Evolutionary conservation across 2,113 vertebrate species (phyloP).

Genomic region (Abramis brama): DNA sequence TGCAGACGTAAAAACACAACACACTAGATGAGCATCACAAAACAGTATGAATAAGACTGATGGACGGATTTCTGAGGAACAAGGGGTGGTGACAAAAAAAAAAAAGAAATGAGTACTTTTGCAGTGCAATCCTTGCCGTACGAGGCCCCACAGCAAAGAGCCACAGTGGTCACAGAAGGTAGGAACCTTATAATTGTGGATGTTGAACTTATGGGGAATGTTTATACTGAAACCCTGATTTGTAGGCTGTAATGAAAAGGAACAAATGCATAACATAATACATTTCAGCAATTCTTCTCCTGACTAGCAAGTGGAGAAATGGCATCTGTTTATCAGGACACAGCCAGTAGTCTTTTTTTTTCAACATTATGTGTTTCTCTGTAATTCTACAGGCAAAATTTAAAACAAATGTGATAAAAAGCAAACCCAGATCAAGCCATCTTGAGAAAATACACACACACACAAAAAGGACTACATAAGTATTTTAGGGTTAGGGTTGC

Average conservation of each 20-base stretch:
- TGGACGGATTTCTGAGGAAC: neutral
- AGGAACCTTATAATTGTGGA: slow-evolving; percentile 95
- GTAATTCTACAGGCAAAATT: neutral
- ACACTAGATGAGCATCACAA: slow-evolving; percentile 18
- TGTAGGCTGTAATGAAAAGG: slow-evolving; percentile 71
- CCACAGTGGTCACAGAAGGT: slow-evolving; percentile 98
- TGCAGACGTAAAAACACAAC: slow-evolving; percentile 60
- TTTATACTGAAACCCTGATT: slow-evolving; percentile 96
- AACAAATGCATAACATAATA: neutral
- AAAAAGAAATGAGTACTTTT: slow-evolving; percentile 82
- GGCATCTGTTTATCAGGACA: neutral
- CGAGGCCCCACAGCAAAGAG: slow-evolving; percentile 93
- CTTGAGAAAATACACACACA: neutral
- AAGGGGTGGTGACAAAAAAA: neutral
- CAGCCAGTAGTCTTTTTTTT: neutral
- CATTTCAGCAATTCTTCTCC: neutral
- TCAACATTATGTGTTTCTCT: neutral
- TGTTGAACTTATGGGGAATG: slow-evolving; percentile 91
- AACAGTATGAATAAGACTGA: neutral
- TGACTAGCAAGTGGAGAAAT: neutral
- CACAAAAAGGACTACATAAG: neutral
- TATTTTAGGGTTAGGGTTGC: neutral
- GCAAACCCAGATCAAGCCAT: neutral
- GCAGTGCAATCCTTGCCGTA: slow-evolving; percentile 94
- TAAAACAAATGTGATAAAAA: neutral